Percentiles rank a stretch among this genome's conserved stretches.
These are phyloP conservation scores for Myotis daubentonii DNA, from an alignment of 2,797 vertebrate species.

Conservation along the genomic window DNA sequence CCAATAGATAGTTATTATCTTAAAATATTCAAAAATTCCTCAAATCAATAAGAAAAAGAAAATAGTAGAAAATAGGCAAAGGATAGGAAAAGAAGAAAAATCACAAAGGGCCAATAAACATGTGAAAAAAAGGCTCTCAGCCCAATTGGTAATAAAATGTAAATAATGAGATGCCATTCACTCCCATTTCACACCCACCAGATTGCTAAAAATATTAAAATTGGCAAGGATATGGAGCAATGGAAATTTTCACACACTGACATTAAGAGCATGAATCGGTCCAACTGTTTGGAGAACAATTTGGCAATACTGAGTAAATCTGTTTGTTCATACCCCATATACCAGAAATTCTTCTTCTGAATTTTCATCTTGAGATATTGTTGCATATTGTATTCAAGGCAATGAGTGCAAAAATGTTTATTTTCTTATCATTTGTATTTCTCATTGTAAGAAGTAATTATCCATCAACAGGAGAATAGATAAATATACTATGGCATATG, in stretches of 20 bases:
- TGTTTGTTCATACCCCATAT: not conserved
- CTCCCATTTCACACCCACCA: constrained; percentile 55
- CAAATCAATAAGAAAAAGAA: constrained; percentile 7
- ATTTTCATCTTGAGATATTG: constrained; percentile 35
- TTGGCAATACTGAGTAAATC: constrained; percentile 53
- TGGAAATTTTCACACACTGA: constrained; percentile 44
- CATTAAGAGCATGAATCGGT: constrained; percentile 47
- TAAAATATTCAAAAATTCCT: constrained; percentile 36
- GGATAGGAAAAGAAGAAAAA: not conserved
- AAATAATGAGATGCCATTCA: constrained; percentile 56
- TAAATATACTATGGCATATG: not conserved
- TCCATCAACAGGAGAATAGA: not conserved
- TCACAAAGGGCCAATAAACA: constrained; percentile 28
- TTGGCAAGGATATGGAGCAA: constrained; percentile 42
- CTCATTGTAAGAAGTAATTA: not conserved
- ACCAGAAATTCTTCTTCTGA: constrained; percentile 50
- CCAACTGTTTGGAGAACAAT: constrained; percentile 50
- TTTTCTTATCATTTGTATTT: constrained; percentile 38
- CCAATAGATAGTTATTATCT: not conserved
- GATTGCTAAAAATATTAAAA: constrained; percentile 4
- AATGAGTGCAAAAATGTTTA: not conserved
- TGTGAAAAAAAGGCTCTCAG: constrained; percentile 28
- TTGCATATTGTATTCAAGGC: not conserved
- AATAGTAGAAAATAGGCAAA: not conserved
- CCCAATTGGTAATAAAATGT: not conserved